These are phyloP conservation scores for Onthophagus taurus DNA, from an alignment of 1,140 invertebrate genomes.

Conservation along the genomic window DNA sequence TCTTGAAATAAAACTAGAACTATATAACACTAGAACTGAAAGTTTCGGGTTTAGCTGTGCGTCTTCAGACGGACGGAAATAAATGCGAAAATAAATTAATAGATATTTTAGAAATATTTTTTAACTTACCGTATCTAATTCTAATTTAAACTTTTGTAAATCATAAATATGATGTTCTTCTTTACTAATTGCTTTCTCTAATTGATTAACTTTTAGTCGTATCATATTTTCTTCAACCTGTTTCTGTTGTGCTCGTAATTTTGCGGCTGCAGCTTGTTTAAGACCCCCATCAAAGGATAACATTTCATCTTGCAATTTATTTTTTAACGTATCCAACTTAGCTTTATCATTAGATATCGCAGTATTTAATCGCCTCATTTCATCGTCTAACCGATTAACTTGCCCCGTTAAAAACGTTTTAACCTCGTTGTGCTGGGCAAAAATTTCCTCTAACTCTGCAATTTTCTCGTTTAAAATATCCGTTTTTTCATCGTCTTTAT, in stretches of 20 bases:
- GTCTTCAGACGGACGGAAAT: background rate
- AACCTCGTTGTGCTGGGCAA: slow-evolving; percentile 36
- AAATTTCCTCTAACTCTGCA: slow-evolving; percentile 37
- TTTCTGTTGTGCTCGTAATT: slow-evolving; percentile 40
- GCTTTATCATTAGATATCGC: slow-evolving; percentile 35
- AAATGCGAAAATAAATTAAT: background rate
- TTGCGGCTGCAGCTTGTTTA: slow-evolving; percentile 42
- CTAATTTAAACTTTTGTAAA: slow-evolving; percentile 47
- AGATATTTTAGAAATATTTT: background rate
- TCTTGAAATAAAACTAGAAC: no score
- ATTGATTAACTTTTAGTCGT: slow-evolving; percentile 46
- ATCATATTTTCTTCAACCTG: slow-evolving; percentile 56
- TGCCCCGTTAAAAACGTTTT: slow-evolving; percentile 42
- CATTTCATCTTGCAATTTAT: slow-evolving; percentile 34
- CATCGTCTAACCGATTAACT: slow-evolving; percentile 44
- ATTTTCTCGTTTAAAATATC: slow-evolving; percentile 38
- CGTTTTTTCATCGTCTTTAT: slow-evolving; percentile 27
- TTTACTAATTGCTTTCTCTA: slow-evolving; percentile 44
- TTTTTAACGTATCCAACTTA: slow-evolving; percentile 29
- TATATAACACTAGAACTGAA: no score
- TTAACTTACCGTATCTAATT: slow-evolving; percentile 39
- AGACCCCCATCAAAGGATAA: slow-evolving; percentile 44
- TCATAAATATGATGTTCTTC: slow-evolving; percentile 47
- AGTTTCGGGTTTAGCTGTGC: no score
- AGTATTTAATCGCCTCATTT: slow-evolving; percentile 39